Base-by-base conservation (phyloP, 2,888 invertebrate species). In the Tipula lateralis region DNA sequence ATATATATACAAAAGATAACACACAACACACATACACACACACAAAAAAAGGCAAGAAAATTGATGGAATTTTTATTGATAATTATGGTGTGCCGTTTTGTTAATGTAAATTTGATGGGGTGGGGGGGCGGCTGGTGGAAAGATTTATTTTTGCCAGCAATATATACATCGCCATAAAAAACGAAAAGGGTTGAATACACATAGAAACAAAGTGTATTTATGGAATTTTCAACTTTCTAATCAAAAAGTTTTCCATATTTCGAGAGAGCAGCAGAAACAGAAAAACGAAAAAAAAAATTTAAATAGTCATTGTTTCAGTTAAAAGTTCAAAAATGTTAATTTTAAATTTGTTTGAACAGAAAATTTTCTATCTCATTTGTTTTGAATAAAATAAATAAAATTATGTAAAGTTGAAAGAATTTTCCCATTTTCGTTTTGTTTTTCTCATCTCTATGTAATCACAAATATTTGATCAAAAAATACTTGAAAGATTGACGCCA, bases 1-100 rank as follows among this genome's bases (percentile, higher is more conserved):
- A 4, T 50, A 19, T 44, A 32, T 32, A 9, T 36, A 36, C 36
- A 50, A 50, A 66, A 66, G 66, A 66, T 66, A 66, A 66, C 66
- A n/a, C n/a, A 24, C 66, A 66, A 66, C 66, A 66, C 66, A 66
- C 24, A 44, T n/a, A 44, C n/a, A 39, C 39, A 32, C 7, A 39
- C n/a, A 13, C 1, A 19, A 39, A 66, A 66, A 66, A 66, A 66
- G 66, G 66, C 66, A 66, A 66, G 66, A 66, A 66, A 44, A 66
- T 66, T 66, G 66, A 66, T 66, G 66, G 66, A 66, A 66, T 66
- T 66, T 66, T 66, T 66, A 66, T 66, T 66, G 66, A 66, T 66
- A 66, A 66, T 66, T 66, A 66, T 66, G 66, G 66, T 66, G 66
- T 66, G 66, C 66, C 66, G 66, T 66, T 66, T 66, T 66, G 66